These are phyloP conservation scores for Drosophila punjabiensis DNA, from an alignment of 1,140 invertebrate genomes.

Conservation along the genomic window DNA sequence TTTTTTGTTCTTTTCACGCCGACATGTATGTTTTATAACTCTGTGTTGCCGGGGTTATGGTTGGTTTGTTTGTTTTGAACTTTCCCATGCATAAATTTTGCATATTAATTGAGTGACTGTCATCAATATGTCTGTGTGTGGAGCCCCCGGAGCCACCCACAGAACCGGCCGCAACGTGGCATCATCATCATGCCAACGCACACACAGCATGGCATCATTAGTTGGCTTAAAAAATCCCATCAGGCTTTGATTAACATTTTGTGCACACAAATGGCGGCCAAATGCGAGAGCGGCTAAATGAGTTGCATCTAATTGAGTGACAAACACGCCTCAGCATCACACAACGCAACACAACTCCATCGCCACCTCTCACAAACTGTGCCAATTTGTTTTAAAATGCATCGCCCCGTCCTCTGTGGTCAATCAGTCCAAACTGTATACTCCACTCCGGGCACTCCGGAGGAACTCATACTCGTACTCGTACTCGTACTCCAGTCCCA, in stretches of 20 bases:
- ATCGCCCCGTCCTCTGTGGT: slow-evolving; percentile 55
- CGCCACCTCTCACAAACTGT: slow-evolving; percentile 72
- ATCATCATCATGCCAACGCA: neutral
- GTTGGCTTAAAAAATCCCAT: slow-evolving; percentile 77
- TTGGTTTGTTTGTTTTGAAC: slow-evolving; percentile 74
- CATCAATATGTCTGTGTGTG: slow-evolving; percentile 52
- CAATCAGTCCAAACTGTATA: slow-evolving; percentile 49
- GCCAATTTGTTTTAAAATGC: slow-evolving; percentile 84
- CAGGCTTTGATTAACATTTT: slow-evolving; percentile 82
- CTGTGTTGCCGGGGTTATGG: slow-evolving; percentile 46
- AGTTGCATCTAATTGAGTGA: slow-evolving; percentile 82
- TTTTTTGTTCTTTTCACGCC: slow-evolving; percentile 2
- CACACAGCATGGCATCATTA: slow-evolving; percentile 45
- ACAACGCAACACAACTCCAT: slow-evolving; percentile 19
- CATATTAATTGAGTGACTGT: slow-evolving; percentile 79
- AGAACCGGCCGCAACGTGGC: neutral
- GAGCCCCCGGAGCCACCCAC: neutral
- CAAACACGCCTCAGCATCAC: slow-evolving; percentile 59
- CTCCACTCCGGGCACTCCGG: neutral
- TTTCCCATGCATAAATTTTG: slow-evolving; percentile 84
- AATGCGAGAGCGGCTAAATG: slow-evolving; percentile 66
- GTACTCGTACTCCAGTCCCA: slow-evolving; percentile 23
- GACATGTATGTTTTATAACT: slow-evolving; percentile 37
- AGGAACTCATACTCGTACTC: neutral
- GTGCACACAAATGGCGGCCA: slow-evolving; percentile 68